phyloP scores from a whole-genome alignment of 1,140 invertebrate species.

The Tetramorium parvispinum region DNA sequence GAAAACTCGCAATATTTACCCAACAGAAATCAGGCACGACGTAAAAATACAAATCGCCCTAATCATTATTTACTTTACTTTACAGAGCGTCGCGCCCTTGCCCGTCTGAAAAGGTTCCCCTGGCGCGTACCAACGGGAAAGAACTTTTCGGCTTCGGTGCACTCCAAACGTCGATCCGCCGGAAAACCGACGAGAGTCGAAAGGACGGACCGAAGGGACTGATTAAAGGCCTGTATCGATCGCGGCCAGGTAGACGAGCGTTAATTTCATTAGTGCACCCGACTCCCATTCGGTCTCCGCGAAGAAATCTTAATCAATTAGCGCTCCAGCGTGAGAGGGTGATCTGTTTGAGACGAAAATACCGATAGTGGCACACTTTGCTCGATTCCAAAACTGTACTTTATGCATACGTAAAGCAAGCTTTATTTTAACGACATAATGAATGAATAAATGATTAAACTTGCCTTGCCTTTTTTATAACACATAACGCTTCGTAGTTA shows the following conservation, averaged over 20 bases:
- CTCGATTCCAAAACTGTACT: neutral
- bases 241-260: conserved; percentile 60
- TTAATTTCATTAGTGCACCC: conserved; percentile 69
- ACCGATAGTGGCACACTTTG: neutral
- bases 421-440: neutral
- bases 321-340: neutral
- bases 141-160: conserved; percentile 71
- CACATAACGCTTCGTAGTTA: neutral
- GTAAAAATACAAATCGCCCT: conserved; percentile 83
- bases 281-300: conserved; percentile 31
- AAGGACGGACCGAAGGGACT: conserved; percentile 63
- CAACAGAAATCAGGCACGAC: conserved; percentile 81
- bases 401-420: neutral
- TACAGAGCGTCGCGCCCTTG: conserved; percentile 59
- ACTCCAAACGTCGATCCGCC: conserved; percentile 67
- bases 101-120: conserved; percentile 40
- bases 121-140: conserved; percentile 37
- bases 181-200: conserved; percentile 48
- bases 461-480: neutral
- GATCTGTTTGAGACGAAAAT: conserved; percentile 36
- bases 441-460: neutral
- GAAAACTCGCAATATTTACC: conserved; percentile 83
- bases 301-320: conserved; percentile 60
- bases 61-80: conserved; percentile 83
- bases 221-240: conserved; percentile 76